A percentile compares a stretch with the other conserved stretches of the same genome.
Evolutionary conservation across 2,888 invertebrate genomes (phyloP).

Genomic region (Sericinus montela): DNA sequence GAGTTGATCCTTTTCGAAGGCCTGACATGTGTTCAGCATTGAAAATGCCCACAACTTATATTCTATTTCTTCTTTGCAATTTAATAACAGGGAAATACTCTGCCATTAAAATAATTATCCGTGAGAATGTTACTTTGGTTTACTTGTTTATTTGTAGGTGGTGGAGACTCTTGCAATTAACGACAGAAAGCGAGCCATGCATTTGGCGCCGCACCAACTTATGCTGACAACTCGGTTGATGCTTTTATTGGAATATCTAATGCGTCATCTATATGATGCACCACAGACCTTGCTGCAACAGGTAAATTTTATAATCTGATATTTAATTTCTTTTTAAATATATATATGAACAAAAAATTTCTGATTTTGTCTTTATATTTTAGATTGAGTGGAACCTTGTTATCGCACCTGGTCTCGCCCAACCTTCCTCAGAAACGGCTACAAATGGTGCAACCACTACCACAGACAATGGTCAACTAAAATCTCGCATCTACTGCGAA

Average conservation of each 20-base stretch:
- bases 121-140: not conserved
- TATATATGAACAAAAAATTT: too few species aligned
- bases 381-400: conserved; percentile 76
- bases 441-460: conserved; percentile 45
- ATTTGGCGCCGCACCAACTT: conserved; percentile 81
- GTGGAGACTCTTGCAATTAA: conserved; percentile 64
- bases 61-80: too few species aligned
- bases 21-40: too few species aligned
- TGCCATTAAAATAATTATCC: too few species aligned
- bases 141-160: conserved; percentile 41
- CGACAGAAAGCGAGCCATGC: conserved; percentile 58
- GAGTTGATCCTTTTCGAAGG: too few species aligned
- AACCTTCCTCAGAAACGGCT: conserved; percentile 49
- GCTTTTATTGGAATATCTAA: conserved; percentile 94
- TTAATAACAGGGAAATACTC: too few species aligned
- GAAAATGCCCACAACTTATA: too few species aligned
- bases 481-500: conserved; percentile 68
- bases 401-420: conserved; percentile 64
- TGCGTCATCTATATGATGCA: conserved; percentile 97
- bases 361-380: conserved; percentile 19
- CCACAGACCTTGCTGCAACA: conserved; percentile 92
- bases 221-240: conserved; percentile 90
- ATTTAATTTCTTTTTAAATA: not conserved
- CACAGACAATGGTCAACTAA: conserved; percentile 49
- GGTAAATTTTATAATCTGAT: conserved; percentile 64